phyloP scores from a whole-genome alignment of 2,888 invertebrate genomes.

The Kuschelorhynchus macadamiae region DNA sequence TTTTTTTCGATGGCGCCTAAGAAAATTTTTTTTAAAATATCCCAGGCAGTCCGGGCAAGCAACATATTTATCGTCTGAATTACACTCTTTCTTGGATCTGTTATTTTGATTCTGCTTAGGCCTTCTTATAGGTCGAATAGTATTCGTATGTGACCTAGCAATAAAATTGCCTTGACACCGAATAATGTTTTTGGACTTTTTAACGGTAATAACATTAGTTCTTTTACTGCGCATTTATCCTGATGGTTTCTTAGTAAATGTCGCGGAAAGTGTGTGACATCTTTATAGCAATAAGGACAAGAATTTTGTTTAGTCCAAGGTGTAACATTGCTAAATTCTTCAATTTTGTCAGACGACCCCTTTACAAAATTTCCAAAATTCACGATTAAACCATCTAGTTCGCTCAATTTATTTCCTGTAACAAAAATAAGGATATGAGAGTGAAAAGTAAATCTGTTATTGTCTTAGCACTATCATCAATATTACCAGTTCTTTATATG shows the following conservation, averaged over 20 bases:
- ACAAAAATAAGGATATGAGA: too few species aligned
- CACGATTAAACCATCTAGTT: too few species aligned
- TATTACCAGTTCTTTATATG: too few species aligned
- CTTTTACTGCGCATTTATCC: constrained; percentile 1
- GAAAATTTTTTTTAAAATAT: constrained; percentile 28
- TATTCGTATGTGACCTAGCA: background rate
- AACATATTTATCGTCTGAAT: constrained; percentile 32
- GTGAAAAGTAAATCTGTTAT: too few species aligned
- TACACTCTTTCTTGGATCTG: constrained; percentile 17
- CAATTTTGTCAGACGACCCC: too few species aligned
- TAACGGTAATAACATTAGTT: background rate
- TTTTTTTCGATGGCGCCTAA: constrained; percentile 30
- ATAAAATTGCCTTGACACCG: constrained; percentile 39
- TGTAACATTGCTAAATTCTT: constrained; percentile 19
- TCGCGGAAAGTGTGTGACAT: constrained; percentile 6
- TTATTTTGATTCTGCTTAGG: constrained; percentile 5
- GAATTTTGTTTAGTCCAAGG: constrained; percentile 30
- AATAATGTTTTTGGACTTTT: constrained; percentile 5
- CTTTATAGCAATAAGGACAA: constrained; percentile 3
- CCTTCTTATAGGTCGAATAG: constrained; percentile 15
- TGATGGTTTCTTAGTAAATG: constrained; percentile 3
- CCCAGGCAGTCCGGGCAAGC: constrained; percentile 28
- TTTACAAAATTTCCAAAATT: too few species aligned
- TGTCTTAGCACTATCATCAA: too few species aligned
- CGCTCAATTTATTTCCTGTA: too few species aligned